A percentile compares a stretch with the other conserved stretches of the same genome.
Evolutionary conservation across 2,888 invertebrate genomes (phyloP).

Genomic region (Epistrophe eligans): DNA sequence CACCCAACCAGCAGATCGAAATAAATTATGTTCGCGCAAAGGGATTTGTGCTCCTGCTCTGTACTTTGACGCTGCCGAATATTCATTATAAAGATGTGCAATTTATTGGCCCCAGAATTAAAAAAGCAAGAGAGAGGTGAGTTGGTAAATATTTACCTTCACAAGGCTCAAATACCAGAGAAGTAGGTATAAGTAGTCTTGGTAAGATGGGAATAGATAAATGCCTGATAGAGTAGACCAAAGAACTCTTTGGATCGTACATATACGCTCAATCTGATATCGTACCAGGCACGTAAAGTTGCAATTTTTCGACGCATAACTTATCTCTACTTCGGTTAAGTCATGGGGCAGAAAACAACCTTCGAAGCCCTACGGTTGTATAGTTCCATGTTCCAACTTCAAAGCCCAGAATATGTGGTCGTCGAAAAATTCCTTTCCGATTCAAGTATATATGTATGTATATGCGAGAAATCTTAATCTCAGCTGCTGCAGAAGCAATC

Average conservation of each 20-base stretch:
- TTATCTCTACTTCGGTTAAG: slow-evolving; percentile 34
- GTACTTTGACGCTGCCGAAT: slow-evolving; percentile 64
- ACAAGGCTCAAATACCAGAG: not conserved
- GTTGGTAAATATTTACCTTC: not conserved
- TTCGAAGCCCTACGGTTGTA: slow-evolving; percentile 5
- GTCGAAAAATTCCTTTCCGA: slow-evolving; percentile 22
- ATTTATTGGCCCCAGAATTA: slow-evolving; percentile 55
- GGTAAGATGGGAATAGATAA: slow-evolving; percentile 55
- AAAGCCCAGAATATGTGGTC: slow-evolving; percentile 4
- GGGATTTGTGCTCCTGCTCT: slow-evolving; percentile 49
- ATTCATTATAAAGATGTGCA: slow-evolving; percentile 50
- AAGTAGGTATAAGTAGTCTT: not conserved
- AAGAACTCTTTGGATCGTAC: not conserved
- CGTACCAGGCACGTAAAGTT: slow-evolving; percentile 53
- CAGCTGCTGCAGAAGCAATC: slow-evolving; percentile 39
- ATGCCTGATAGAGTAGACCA: slow-evolving; percentile 30
- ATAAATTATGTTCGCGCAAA: slow-evolving; percentile 70
- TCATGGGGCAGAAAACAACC: not conserved
- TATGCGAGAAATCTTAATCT: slow-evolving; percentile 52
- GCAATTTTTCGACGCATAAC: slow-evolving; percentile 61
- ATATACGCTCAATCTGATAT: slow-evolving; percentile 56
- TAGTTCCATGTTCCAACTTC: slow-evolving; percentile 7
- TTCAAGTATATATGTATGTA: not conserved
- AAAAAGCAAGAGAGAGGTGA: not conserved
- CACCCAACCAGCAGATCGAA: slow-evolving; percentile 45